Evolutionary conservation across 2,113 vertebrate species (phyloP), one percentile per base, ranked within the genome.

Genomic region (Psettodes erumei): DNA sequence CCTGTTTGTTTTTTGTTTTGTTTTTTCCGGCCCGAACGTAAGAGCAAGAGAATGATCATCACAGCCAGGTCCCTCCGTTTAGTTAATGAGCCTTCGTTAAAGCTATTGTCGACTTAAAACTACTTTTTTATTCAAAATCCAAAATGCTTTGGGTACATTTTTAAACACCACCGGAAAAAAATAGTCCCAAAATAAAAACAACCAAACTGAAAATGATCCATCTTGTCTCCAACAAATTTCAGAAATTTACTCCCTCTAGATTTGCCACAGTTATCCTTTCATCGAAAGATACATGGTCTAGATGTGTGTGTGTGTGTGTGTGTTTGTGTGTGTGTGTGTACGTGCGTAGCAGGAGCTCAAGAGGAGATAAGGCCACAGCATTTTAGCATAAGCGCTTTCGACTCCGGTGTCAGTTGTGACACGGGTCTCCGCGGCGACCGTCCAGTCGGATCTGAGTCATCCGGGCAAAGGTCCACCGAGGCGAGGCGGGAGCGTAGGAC

Each of bases 401-500:
- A 59, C 27, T 30, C 18, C 33, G 72, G 63, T 70, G 68, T 64
- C 61, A 56, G 51, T 45, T 2, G 15, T 48, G 48, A 56, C 32
- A 55, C 25, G 18, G 16, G 28, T 73, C 62, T 50, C 47, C 10
- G 18, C 30, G 40, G 27, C 45, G 77, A 47, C 38, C n/a, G 53
- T 78, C 45, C 53, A 63, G 47, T 68, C 42, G 37, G 32, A 37
- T 71, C 70, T 85, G 79, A 83, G 68, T 85, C 79, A 82, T 77
- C 27, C 63, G 50, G 69, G 65, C 64, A 62, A 70, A 79, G 9
- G 76, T 83, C 71, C 71, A 45, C 67, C 21, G 66, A 28, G 82
- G 87, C 13, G 1, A 54, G 68, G 77, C 23, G 7, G 88, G 86
- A 83, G 43, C 53, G 50, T 92, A 90, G 85, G 92, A 91, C 90